Conservation (phyloP, 2,113 vertebrate genomes). For the Odontesthes bonariensis region DNA sequence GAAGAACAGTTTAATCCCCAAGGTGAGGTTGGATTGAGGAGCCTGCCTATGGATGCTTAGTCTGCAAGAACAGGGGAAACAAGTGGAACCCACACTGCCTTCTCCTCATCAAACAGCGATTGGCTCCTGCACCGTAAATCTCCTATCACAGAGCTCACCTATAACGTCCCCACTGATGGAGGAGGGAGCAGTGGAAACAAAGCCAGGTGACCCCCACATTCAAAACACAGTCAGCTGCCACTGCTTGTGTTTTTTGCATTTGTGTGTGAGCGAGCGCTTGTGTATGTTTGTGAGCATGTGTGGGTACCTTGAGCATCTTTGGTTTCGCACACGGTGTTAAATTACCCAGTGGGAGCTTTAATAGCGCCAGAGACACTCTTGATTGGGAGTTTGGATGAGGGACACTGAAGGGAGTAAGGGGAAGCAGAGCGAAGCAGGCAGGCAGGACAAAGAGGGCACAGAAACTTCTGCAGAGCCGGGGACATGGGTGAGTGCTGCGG, state of each 20-base stretch:
- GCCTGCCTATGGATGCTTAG: constrained; percentile 75
- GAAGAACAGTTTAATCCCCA: constrained; percentile 63
- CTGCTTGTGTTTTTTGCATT: constrained; percentile 29
- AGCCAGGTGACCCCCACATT: constrained; percentile 72
- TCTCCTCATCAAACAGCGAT: constrained; percentile 61
- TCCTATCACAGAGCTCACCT: constrained; percentile 69
- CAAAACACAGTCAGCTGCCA: constrained; percentile 46
- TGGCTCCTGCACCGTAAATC: constrained; percentile 66
- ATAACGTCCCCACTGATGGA: constrained; percentile 36
- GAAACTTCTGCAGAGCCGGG: constrained; percentile 62
- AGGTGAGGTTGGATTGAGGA: constrained; percentile 76
- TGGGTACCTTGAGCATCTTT: constrained; percentile 63
- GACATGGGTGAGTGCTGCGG: constrained; percentile 62
- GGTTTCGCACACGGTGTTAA: constrained; percentile 75
- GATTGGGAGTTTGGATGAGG: constrained; percentile 73
- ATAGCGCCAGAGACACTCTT: constrained; percentile 74
- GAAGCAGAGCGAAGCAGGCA: constrained; percentile 41
- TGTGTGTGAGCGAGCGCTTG: not conserved
- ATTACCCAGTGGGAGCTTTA: constrained; percentile 79
- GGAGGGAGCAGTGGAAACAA: constrained; percentile 58
- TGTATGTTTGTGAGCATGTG: constrained; percentile 37
- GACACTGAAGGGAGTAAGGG: constrained; percentile 59
- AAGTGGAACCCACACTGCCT: constrained; percentile 62
- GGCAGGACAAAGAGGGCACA: constrained; percentile 44
- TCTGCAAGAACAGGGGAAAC: constrained; percentile 67